Conservation (phyloP, 2,888 invertebrate genomes). For the Macrosoma leucophasiata region DNA sequence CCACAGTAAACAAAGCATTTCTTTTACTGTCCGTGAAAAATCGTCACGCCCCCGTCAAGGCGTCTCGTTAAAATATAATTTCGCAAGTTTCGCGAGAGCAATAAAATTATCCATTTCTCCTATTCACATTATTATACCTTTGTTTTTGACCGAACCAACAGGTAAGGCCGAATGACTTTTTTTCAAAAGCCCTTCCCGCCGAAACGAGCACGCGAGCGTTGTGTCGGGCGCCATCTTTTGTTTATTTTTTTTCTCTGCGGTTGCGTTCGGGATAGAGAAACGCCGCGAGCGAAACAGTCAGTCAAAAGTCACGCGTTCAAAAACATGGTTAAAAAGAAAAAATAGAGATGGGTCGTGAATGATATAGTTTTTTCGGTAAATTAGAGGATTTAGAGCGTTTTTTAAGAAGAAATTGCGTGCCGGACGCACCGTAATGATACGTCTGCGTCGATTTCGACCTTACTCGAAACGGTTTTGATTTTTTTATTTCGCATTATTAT, state of each 20-base stretch:
- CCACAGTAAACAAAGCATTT: no score
- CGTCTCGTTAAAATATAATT: constrained; percentile 17
- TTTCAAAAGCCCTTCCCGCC: constrained; percentile 54
- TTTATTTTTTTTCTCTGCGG: constrained; percentile 55
- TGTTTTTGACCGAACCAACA: constrained; percentile 53
- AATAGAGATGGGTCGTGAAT: constrained; percentile 57
- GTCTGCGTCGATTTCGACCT: constrained; percentile 40
- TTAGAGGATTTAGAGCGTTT: constrained; percentile 61
- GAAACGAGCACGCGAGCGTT: constrained; percentile 56
- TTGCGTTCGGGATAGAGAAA: constrained; percentile 54
- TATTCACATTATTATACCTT: constrained; percentile 36
- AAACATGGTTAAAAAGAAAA: constrained; percentile 41
- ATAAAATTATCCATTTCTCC: constrained; percentile 35
- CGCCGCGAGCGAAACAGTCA: constrained; percentile 67
- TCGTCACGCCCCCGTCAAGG: no score
- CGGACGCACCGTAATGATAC: constrained; percentile 55
- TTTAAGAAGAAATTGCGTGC: constrained; percentile 67
- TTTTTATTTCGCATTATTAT: constrained; percentile 19
- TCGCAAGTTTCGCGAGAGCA: constrained; percentile 26
- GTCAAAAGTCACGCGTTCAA: constrained; percentile 71
- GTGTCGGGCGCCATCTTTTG: constrained; percentile 52
- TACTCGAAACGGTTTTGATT: constrained; percentile 29
- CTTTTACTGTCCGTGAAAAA: no score
- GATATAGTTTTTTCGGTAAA: constrained; percentile 73
- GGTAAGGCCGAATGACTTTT: constrained; percentile 59